Evolutionary conservation across 2,113 vertebrate genomes (phyloP).

Genomic region (Tetrax tetrax): DNA sequence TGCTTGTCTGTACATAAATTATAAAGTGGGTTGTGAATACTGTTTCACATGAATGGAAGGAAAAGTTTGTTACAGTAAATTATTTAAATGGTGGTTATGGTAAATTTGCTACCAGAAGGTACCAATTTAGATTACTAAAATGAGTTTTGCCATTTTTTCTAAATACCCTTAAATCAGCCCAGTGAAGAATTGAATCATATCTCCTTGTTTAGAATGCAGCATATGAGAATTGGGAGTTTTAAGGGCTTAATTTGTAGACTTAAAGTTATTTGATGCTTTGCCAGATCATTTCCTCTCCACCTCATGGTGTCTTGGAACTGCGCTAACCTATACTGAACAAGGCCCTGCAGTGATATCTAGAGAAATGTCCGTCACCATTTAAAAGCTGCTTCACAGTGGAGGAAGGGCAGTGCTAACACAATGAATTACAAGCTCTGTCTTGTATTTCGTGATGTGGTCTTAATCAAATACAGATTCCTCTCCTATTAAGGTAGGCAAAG

Average conservation of each 20-base stretch:
- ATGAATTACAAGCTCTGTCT: not conserved
- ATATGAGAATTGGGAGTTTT: constrained; percentile 52
- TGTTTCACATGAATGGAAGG: constrained; percentile 68
- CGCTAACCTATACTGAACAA: constrained; percentile 3
- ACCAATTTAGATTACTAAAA: constrained; percentile 17
- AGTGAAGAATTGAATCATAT: constrained; percentile 41
- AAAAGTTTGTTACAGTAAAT: constrained; percentile 59
- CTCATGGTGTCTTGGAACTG: constrained; percentile 59
- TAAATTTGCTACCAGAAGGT: constrained; percentile 43
- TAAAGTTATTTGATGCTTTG: constrained; percentile 71
- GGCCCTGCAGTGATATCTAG: constrained; percentile 1
- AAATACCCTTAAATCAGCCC: constrained; percentile 49
- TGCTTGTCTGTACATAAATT: constrained; percentile 77
- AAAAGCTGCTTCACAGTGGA: constrained; percentile 5
- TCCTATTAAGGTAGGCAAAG: constrained; percentile 14
- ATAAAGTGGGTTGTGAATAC: constrained; percentile 70
- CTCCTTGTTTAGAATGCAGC: constrained; percentile 34
- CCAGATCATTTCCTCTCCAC: constrained; percentile 67
- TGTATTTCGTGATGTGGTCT: constrained; percentile 21
- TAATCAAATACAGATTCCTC: constrained; percentile 13
- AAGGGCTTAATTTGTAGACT: constrained; percentile 74
- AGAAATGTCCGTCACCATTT: not conserved
- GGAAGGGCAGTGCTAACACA: constrained; percentile 28
- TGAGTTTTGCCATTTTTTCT: constrained; percentile 44
- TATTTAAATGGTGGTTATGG: constrained; percentile 52